Evolutionary conservation across 2,797 vertebrate species (phyloP).

Genomic region (Petrocephalus schoutedeni): DNA sequence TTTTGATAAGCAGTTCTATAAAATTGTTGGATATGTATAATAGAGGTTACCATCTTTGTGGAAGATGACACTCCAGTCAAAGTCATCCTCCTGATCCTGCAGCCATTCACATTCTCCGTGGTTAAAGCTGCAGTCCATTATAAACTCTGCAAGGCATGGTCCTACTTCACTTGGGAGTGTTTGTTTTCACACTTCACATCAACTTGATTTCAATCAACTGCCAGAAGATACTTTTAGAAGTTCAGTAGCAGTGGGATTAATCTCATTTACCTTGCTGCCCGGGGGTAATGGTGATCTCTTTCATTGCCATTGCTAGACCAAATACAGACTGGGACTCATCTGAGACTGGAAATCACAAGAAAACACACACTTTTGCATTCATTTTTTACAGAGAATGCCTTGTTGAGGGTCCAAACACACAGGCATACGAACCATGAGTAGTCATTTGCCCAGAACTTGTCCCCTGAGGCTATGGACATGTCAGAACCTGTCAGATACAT

Average conservation of each 20-base stretch:
- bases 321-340: constrained; percentile 65
- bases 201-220: neutral
- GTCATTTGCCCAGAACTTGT: neutral
- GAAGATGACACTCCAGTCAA: constrained; percentile 85
- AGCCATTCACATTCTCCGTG: constrained; percentile 84
- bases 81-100: constrained; percentile 81
- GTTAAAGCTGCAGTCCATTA: constrained; percentile 86
- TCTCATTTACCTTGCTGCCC: constrained; percentile 67
- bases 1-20: neutral
- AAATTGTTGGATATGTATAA: neutral
- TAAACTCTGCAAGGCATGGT: constrained; percentile 58
- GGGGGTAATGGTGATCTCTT: constrained; percentile 59
- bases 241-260: neutral
- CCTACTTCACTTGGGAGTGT: neutral
- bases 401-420: neutral
- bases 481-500: neutral
- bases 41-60: constrained; percentile 65
- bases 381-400: neutral
- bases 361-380: neutral
- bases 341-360: constrained; percentile 42
- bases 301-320: constrained; percentile 58
- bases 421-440: neutral
- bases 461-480: neutral
- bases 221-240: neutral
- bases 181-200: neutral